These are phyloP conservation scores for Perdix hodgsoniae DNA, from an alignment of 2,797 vertebrate genomes.

Conservation along the genomic window DNA sequence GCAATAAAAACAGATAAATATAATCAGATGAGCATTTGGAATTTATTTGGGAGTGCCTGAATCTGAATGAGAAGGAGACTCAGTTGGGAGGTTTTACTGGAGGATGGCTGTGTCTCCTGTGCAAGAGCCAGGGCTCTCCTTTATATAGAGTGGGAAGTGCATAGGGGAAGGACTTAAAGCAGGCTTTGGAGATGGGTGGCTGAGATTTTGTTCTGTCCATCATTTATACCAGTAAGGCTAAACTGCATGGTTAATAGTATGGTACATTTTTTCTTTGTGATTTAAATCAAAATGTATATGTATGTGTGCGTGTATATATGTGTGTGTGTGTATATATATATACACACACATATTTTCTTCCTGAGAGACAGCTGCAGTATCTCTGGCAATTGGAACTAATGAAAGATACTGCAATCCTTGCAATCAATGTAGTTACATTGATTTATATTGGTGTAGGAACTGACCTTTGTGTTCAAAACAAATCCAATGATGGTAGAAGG, in stretches of 20 bases:
- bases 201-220: not conserved
- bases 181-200: not conserved
- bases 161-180: not conserved
- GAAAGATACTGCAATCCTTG: constrained; percentile 40
- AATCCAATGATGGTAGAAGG: constrained; percentile 31
- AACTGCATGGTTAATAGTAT: constrained; percentile 32
- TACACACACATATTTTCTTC: not conserved
- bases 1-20: not conserved
- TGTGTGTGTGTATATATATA: not conserved
- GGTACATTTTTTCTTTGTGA: not conserved
- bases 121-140: not conserved
- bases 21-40: not conserved
- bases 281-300: not conserved
- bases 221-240: not conserved
- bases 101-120: not conserved
- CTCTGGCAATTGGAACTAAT: constrained; percentile 44
- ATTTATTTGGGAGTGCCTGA: constrained; percentile 8
- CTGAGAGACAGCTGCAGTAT: not conserved
- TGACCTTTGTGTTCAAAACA: constrained; percentile 66
- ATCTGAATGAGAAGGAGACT: not conserved
- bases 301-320: not conserved
- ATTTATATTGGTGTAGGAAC: constrained; percentile 43
- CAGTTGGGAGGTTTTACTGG: not conserved
- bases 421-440: constrained; percentile 63
- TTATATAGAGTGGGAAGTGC: not conserved